Conservation (phyloP, 2,888 invertebrate species). For the Mimas tiliae region DNA sequence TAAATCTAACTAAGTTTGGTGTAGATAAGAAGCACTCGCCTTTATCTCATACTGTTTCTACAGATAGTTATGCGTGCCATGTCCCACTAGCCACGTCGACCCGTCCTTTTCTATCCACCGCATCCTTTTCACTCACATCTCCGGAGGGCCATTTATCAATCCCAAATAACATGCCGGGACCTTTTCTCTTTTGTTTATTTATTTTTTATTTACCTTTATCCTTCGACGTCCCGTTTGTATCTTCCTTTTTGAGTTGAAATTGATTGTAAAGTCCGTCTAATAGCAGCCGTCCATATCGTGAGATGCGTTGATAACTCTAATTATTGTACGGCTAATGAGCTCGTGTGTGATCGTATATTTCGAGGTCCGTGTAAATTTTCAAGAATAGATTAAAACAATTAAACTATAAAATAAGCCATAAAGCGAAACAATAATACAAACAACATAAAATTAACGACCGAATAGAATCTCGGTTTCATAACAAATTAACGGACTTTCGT, state of each 20-base stretch:
- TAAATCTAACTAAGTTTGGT: slow-evolving; percentile 46
- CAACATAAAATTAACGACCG: slow-evolving; percentile 48
- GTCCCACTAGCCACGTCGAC: slow-evolving; percentile 74
- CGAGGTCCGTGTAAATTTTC: slow-evolving; percentile 39
- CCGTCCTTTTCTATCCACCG: slow-evolving; percentile 68
- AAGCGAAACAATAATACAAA: slow-evolving; percentile 50
- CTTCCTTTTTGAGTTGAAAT: slow-evolving; percentile 75
- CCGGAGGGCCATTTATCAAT: slow-evolving; percentile 83
- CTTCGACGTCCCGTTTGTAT: slow-evolving; percentile 72
- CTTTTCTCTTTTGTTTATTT: slow-evolving; percentile 80
- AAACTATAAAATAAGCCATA: slow-evolving; percentile 46
- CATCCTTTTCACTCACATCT: slow-evolving; percentile 70
- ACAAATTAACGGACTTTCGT: slow-evolving; percentile 54
- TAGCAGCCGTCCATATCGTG: slow-evolving; percentile 73
- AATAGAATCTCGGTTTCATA: slow-evolving; percentile 58
- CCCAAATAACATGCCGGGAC: slow-evolving; percentile 83
- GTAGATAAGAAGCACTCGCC: slow-evolving; percentile 71
- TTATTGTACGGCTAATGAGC: slow-evolving; percentile 67
- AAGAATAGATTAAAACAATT: slow-evolving; percentile 45
- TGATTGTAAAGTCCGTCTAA: slow-evolving; percentile 81
- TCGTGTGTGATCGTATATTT: slow-evolving; percentile 52
- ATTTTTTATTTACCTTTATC: slow-evolving; percentile 81
- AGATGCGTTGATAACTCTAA: slow-evolving; percentile 75
- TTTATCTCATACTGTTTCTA: slow-evolving; percentile 74
- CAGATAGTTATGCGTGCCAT: slow-evolving; percentile 61